Evolutionary conservation across 2,113 vertebrate genomes (phyloP), one percentile per base, ranked within the genome.

Genomic region (Prochilodus magdalenae): DNA sequence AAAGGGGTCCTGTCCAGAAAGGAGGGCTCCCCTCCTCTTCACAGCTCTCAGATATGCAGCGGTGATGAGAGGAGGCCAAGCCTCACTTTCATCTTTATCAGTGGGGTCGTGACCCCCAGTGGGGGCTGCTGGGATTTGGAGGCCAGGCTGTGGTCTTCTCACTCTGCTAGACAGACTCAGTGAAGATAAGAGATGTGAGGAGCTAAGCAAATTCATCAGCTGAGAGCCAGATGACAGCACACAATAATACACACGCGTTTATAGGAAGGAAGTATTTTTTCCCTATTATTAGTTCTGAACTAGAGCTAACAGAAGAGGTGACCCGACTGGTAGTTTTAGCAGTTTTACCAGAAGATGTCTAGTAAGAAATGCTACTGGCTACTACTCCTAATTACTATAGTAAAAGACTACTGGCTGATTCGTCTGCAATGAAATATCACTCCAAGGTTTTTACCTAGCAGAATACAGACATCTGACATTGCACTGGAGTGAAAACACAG

Each of bases 71-170:
- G 57, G 79, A 51, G 71, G 13, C 30, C n/a, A 47, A 79, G 6
- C n/a, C 66, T 36, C 49, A 72, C 90, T 90, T 90, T 91, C 85
- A 91, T 91, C 89, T 91, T 60, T 85, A 90, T 91, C 86, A 55
- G 0, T 18, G 76, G 62, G 83, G 88, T 86, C 81, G 5, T 1
- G 88, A 86, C 86, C 88, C 55, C 30, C 0, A 76, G 10, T 62
- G 47, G 75, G 80, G 74, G 40, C 83, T 84, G 83, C 71, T 69
- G 80, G 70, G 73, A 79, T 75, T 49, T 57, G 84, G 6, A 55
- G 53, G 53, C 18, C 4, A 72, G 36, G 69, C 10, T n/a, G 6
- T 30, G 51, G 20, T 26, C 74, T 70, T 65, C 51, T 81, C 78
- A 65, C 79, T 76, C 24, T 5, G 18, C 14, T 62, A 69, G 74